Conservation (phyloP, 2,797 vertebrate species). For the Sebastes hubbsi region DNA sequence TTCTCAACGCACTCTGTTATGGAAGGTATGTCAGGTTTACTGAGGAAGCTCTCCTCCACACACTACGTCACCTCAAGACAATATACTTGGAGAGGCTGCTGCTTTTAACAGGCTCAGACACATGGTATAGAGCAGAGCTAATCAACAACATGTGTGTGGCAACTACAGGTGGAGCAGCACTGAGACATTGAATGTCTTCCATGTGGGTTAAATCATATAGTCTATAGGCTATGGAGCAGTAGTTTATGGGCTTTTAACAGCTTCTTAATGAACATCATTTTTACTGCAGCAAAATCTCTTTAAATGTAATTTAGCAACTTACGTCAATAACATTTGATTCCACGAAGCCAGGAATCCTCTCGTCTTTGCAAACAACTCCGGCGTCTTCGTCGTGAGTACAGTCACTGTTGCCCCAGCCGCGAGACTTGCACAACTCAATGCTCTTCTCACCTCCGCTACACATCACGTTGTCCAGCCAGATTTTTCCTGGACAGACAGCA, state of each 20-base stretch:
- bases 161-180: conserved; percentile 30
- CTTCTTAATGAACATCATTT: background rate
- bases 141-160: conserved; percentile 34
- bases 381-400: conserved; percentile 97
- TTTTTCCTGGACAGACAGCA: conserved; percentile 84
- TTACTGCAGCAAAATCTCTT: background rate
- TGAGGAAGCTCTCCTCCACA: background rate
- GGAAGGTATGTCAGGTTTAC: background rate
- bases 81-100: background rate
- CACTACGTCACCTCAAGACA: conserved; percentile 1
- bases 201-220: conserved; percentile 1
- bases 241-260: conserved; percentile 13
- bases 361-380: conserved; percentile 94
- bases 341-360: conserved; percentile 90
- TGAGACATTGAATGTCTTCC: background rate
- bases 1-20: background rate
- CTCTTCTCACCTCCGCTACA: conserved; percentile 89
- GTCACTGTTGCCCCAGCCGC: conserved; percentile 97
- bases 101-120: conserved; percentile 4
- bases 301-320: conserved; percentile 47
- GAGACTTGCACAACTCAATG: conserved; percentile 88
- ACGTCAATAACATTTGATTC: conserved; percentile 95
- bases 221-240: background rate
- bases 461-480: conserved; percentile 97
- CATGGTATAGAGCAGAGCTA: conserved; percentile 11